A percentile compares a stretch with the other conserved stretches of the same genome.
Conservation (phyloP, 2,797 vertebrate genomes). For the Gymnoscopelus microlampas region DNA sequence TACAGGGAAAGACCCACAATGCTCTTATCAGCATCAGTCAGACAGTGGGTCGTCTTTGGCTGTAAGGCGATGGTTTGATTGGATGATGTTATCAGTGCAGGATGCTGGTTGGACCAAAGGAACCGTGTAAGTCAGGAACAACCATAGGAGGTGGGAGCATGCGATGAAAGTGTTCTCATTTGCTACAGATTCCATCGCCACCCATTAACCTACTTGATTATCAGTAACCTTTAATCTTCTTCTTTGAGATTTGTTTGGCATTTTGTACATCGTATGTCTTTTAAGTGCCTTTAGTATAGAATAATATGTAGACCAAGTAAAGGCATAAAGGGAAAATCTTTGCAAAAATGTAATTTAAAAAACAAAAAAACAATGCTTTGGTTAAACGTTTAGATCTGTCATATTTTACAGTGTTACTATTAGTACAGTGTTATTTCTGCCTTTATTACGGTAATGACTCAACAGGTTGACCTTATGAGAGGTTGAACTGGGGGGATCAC, state of each 20-base stretch:
- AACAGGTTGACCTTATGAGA: constrained; percentile 21
- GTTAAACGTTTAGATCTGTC: constrained; percentile 53
- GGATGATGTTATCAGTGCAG: constrained; percentile 32
- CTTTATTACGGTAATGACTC: constrained; percentile 51
- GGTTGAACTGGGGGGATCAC: constrained; percentile 50
- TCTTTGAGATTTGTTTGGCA: constrained; percentile 47
- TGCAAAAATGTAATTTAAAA: constrained; percentile 34
- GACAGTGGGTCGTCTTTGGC: constrained; percentile 30
- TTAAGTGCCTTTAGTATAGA: constrained; percentile 93
- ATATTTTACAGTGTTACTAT: constrained; percentile 34
- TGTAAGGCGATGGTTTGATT: constrained; percentile 23
- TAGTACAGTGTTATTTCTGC: constrained; percentile 52
- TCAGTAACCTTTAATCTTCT: constrained; percentile 73
- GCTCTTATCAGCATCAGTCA: constrained; percentile 26
- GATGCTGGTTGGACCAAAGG: constrained; percentile 72
- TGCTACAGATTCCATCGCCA: constrained; percentile 50
- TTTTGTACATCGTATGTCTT: constrained; percentile 70
- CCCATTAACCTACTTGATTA: constrained; percentile 68
- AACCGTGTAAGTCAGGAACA: constrained; percentile 26
- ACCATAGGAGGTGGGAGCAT: constrained; percentile 30
- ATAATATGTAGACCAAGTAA: constrained; percentile 60
- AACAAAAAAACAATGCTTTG: constrained; percentile 44
- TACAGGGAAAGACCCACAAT: constrained; percentile 7
- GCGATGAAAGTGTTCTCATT: constrained; percentile 46
- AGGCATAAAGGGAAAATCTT: constrained; percentile 55